These are phyloP conservation scores for Nomada ruficornis DNA, from an alignment of 2,888 invertebrate genomes.

Conservation along the genomic window DNA sequence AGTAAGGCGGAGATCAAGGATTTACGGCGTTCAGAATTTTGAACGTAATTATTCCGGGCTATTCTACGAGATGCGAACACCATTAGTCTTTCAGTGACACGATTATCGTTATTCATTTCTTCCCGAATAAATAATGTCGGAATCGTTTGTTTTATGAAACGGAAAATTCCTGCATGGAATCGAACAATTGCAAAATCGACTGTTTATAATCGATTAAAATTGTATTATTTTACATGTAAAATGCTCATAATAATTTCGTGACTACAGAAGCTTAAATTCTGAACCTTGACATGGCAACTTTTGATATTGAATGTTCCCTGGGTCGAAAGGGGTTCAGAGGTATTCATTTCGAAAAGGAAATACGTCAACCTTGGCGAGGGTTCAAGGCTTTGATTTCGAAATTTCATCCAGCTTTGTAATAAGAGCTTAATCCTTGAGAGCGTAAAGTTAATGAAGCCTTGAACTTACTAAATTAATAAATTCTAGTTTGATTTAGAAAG, in stretches of 20 bases:
- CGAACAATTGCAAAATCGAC: not conserved
- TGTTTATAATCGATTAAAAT: not conserved
- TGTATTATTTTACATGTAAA: too few species aligned
- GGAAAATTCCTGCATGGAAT: not conserved
- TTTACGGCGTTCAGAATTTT: constrained; percentile 10
- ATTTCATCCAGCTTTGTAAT: not conserved
- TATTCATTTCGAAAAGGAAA: too few species aligned
- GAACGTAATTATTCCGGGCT: not conserved
- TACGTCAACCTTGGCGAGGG: not conserved
- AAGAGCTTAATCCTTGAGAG: too few species aligned
- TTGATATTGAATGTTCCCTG: too few species aligned
- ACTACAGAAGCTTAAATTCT: too few species aligned
- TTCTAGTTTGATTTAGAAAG: too few species aligned
- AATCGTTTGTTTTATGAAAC: not conserved
- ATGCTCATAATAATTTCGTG: too few species aligned
- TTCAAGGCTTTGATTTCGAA: not conserved
- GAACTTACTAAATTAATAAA: too few species aligned
- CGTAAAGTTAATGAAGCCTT: too few species aligned
- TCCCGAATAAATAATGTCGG: constrained; percentile 2
- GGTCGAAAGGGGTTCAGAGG: too few species aligned
- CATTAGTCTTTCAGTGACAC: constrained; percentile 19
- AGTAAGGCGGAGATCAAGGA: not conserved
- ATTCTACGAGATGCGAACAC: not conserved
- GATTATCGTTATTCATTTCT: constrained; percentile 2
- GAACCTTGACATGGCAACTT: too few species aligned